Evolutionary conservation across 2,113 vertebrate species (phyloP).

Genomic region (Thalassarche chlororhynchos): DNA sequence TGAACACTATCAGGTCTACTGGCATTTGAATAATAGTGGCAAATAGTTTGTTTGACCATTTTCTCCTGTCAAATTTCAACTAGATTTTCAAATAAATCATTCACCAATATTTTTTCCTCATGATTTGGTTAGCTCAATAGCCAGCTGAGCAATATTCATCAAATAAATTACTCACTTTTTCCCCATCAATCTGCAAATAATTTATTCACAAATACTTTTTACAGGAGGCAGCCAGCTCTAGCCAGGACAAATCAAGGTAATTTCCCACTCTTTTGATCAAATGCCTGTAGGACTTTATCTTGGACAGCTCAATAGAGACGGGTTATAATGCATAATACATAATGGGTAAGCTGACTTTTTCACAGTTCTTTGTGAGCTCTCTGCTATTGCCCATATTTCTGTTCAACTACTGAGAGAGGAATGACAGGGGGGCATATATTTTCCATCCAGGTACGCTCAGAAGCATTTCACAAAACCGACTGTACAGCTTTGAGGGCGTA

Average conservation of each 20-base stretch:
- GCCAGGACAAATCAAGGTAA: constrained; percentile 63
- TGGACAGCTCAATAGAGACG: constrained; percentile 63
- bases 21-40: not conserved
- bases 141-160: constrained; percentile 34
- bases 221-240: constrained; percentile 39
- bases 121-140: constrained; percentile 41
- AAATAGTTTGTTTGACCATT: constrained; percentile 6
- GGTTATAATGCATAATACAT: constrained; percentile 62
- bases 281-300: constrained; percentile 57
- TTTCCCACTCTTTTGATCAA: constrained; percentile 60
- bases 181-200: constrained; percentile 43
- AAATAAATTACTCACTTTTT: constrained; percentile 27
- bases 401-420: not conserved
- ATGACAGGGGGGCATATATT: not conserved
- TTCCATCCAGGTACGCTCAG: not conserved
- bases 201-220: constrained; percentile 47
- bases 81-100: constrained; percentile 35
- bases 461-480: not conserved
- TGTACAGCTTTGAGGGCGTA: accelerated
- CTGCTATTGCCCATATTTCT: constrained; percentile 1
- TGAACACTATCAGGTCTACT: not conserved
- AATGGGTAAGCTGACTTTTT: constrained; percentile 52
- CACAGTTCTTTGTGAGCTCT: constrained; percentile 40
- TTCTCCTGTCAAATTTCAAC: not conserved
- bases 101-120: constrained; percentile 23